Evolutionary conservation across 2,888 invertebrate species (phyloP), one percentile per base, ranked within the genome.

Genomic region (Apodemia mormo): DNA sequence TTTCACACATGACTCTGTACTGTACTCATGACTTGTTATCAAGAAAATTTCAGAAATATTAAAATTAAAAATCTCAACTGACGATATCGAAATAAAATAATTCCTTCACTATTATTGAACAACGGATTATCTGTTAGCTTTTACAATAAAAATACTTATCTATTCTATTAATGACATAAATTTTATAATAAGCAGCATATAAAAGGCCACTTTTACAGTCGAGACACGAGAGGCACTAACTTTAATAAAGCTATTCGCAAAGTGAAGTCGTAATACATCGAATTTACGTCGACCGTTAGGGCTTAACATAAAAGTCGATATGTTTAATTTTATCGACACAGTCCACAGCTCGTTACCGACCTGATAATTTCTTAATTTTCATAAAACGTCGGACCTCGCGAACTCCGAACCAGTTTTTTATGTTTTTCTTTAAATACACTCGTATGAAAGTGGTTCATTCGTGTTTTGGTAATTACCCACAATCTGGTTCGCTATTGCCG

Each of bases 301-400:
- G 79, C 71, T 71, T 78, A 76, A 80, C 83, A 85, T 89, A 86
- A 89, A 89, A 83, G 81, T 84, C 87, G 85, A 86, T 86, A 85
- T 84, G 82, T 85, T 84, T 77, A 79, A 85, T 89, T 89, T 90
- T 89, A 89, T 89, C 88, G 88, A 86, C 82, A 83, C 82, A 82
- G 80, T 83, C 84, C 82, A 76, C 83, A 76, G 79, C 85, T 88
- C 86, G 83, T 87, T 87, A 85, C 81, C 71, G 75, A 72, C 73
- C 74, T 77, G 82, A 84, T 88, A 85, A 90, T 89, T 87, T 90
- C 90, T 90, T 90, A 82, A 90, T 90, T 86, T 84, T 85, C 81
- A 81, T 82, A 61, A 61, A 82, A 74, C 72, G 71, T 74, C 72
- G 56, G 75, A 71, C 72, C 73, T 73, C 76, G 79, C 77, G 78